Evolutionary conservation across 2,888 invertebrate genomes (phyloP), one percentile per base, ranked within the genome.

Genomic region (Hydroisotoma schaefferi): DNA sequence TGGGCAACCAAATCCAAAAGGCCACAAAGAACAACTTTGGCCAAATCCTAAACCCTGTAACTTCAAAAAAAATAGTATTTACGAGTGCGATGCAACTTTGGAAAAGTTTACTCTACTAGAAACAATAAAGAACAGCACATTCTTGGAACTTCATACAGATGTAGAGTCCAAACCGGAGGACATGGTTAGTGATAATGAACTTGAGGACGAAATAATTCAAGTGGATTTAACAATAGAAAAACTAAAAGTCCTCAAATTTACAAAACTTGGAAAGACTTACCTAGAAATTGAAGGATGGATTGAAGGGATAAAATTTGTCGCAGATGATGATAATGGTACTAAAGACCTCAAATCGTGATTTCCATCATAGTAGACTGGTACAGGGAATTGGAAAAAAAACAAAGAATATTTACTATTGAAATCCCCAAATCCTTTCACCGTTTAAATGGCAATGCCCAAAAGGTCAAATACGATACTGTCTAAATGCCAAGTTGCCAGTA

Each of bases 221-320:
- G 27, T 53, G 3, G 40, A 53, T 26, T 22, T 53, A n/a, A 29
- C 33, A 18, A 43, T 53, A 3, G 38, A 53, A 8, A 53, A 22
- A 18, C 10, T 38, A 6, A 38, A 40, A 26, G 3, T 25, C 2
- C 4, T 53, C 26, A 40, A 38, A 20, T 53, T 53, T 26, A 23
- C 23, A n/a, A 38, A 10, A n/a, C 26, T 43, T 25, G 53, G 25
- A 2, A 53, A 53, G 26, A 43, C 26, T n/a, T 53, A 53, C 27
- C 26, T 53, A 26, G 53, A 53, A 23, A 38, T 53, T 40, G 53
- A 53, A 23, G 53, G 25, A 2, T 22, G 22, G 22, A 53, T 53
- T 25, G n/a, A 40, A n/a, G 33, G n/a, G 22, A 52, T 52, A 10
- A 15, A 49, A 25, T 27, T 49, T 27, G 26, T 46, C 25, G 10